Evolutionary conservation across 2,888 invertebrate species (phyloP).

Genomic region (Nomada goodeniana): DNA sequence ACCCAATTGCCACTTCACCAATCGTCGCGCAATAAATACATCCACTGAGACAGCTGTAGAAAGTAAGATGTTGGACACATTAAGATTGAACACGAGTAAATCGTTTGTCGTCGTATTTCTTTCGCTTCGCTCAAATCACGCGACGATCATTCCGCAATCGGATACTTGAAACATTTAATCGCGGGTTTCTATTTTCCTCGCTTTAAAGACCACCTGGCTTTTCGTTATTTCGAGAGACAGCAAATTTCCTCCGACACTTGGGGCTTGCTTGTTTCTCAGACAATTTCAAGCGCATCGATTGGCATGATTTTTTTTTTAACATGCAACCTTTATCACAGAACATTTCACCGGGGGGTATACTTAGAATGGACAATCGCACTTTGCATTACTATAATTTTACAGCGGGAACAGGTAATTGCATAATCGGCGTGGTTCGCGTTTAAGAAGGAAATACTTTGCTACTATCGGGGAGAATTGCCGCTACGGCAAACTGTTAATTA

Average conservation of each 20-base stretch:
- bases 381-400: background rate
- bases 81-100: background rate
- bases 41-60: background rate
- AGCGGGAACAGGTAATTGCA: constrained; percentile 13
- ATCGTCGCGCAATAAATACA: background rate
- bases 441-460: background rate
- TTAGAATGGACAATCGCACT: constrained; percentile 1
- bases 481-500: constrained; percentile 18
- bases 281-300: background rate
- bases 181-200: background rate
- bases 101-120: background rate
- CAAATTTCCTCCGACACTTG: background rate
- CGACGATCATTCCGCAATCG: constrained; percentile 8
- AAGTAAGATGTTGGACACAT: background rate
- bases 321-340: no score
- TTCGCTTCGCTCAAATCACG: background rate
- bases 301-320: background rate
- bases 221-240: constrained; percentile 1
- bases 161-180: constrained; percentile 9
- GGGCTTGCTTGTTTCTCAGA: background rate
- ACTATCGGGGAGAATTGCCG: background rate
- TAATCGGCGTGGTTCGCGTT: constrained; percentile 12
- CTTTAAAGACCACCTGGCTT: constrained; percentile 20
- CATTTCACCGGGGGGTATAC: background rate
- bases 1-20: background rate